Base-by-base conservation (phyloP, 2,797 vertebrate genomes). In the Enteromius viviparus region DNA sequence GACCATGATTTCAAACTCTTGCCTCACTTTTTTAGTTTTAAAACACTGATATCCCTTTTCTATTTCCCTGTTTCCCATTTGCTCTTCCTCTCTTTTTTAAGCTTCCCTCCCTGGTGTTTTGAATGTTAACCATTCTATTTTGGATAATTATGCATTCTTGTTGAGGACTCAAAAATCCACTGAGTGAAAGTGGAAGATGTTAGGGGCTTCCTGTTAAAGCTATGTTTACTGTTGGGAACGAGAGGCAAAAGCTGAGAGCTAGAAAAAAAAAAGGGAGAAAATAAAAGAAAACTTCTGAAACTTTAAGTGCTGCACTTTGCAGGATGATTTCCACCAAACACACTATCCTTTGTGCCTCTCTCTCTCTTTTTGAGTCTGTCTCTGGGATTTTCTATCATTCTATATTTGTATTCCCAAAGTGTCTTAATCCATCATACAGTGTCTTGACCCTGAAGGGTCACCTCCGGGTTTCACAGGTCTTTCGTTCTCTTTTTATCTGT, bases 1-100 rank as follows among this genome's bases (percentile, higher is more conserved):
- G 69, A 37, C 21, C 21, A 66, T 21, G 26, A 69, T 83, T 83
- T 83, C 64, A 58, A 76, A 58, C 49, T 68, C 45, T 82, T 82
- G 71, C 80, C 70, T 68, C 72, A 82, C 65, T 69, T 51, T 69
- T 65, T 21, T 65, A 29, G 1, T 42, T 72, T 72, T 75, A 68
- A 66, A 76, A 32, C 15, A 81, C 70, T 53, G 45, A 76, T 82
- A 60, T 45, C 14, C 17, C 3, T 82, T 66, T 81, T 76, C 23
- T 19, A 42, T 75, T 75, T 75, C 58, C 34, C 32, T n/a, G 37
- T 65, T 34, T 11, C 2, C 23, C 21, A 6, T 82, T 76, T 68
- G 47, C 19, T 66, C 21, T 72, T 66, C 19, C 10, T 76, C 40
- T 66, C 32, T 42, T 37, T 42, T 75, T 26, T 51, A 76, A 68